Evolutionary conservation across 2,888 invertebrate genomes (phyloP), one percentile per base, ranked within the genome.

Genomic region (Gymnoscelis rufifasciata): DNA sequence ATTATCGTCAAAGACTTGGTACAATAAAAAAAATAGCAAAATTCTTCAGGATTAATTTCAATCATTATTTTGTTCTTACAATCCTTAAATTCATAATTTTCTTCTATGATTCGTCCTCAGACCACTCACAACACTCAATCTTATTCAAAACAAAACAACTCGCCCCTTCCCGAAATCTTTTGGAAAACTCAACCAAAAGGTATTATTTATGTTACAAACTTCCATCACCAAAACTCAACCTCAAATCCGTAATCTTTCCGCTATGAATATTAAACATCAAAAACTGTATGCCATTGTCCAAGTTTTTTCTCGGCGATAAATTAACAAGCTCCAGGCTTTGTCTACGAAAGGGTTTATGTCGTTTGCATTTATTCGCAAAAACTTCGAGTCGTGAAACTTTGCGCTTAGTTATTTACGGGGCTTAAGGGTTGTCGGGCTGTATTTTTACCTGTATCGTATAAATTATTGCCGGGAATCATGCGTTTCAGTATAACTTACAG

Each of bases 251-350:
- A 43, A 49, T 49, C 44, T 53, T 57, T 52, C 51, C 47, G 43
- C 39, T 43, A 62, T 62, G 56, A 63, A 64, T 62, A 55, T 60
- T 56, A 52, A 38, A 53, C 40, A 46, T 30, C 28, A 40, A 50
- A n/a, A 55, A 49, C 41, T 44, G 50, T 56, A 49, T 43, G 48
- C 28, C 40, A 63, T 64, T 66, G 62, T 60, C 19, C 38, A 62
- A 53, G 56, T 67, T 66, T 66, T 67, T 68, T 66, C 56, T 43
- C 51, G 46, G 56, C 62, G 53, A 70, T 74, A 74, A 74, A 74
- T 74, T 72, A 67, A 62, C 62, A 68, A 74, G 63, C 71, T 68
- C 54, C 38, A 49, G 45, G 56, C 55, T 70, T 68, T 66, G 66
- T 64, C 53, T 60, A 52, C 37, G 46, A 52, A 57, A 59, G 62